Evolutionary conservation across 2,113 vertebrate species (phyloP).

Genomic region (Sceloporus tristichus): DNA sequence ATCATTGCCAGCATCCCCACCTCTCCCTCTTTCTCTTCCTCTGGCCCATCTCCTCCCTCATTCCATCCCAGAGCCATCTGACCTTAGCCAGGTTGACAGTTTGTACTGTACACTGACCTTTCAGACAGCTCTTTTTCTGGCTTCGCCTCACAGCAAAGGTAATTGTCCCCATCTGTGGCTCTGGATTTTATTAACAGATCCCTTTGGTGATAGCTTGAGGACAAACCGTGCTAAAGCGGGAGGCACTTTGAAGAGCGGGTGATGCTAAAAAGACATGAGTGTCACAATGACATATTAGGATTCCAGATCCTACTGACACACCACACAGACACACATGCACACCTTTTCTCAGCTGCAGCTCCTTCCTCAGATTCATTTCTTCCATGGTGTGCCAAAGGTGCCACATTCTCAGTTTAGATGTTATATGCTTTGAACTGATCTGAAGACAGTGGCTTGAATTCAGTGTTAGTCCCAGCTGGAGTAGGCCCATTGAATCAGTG

Average conservation of each 20-base stretch:
- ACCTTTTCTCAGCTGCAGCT: accelerated
- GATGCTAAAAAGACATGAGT: neutral
- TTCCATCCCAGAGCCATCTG: neutral
- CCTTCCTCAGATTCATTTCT: neutral
- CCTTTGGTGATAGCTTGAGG: slow-evolving; percentile 24
- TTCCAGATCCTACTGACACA: neutral
- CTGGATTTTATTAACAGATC: slow-evolving; percentile 46
- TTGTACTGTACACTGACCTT: neutral
- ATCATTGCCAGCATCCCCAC: neutral
- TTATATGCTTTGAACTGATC: neutral
- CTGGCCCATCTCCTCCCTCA: neutral
- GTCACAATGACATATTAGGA: neutral
- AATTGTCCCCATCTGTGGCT: slow-evolving; percentile 53
- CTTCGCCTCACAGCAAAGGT: slow-evolving; percentile 30
- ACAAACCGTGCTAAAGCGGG: neutral
- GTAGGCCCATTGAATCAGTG: neutral
- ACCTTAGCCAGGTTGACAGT: slow-evolving; percentile 7
- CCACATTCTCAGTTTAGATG: neutral
- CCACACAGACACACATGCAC: neutral
- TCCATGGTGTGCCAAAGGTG: neutral
- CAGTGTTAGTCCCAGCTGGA: no score
- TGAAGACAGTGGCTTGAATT: neutral
- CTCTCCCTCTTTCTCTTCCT: neutral
- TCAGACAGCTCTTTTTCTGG: slow-evolving; percentile 12
- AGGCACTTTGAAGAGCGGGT: slow-evolving; percentile 14